These are phyloP conservation scores for Magallana ariakensis DNA, from an alignment of 1,140 invertebrate species.

Conservation along the genomic window DNA sequence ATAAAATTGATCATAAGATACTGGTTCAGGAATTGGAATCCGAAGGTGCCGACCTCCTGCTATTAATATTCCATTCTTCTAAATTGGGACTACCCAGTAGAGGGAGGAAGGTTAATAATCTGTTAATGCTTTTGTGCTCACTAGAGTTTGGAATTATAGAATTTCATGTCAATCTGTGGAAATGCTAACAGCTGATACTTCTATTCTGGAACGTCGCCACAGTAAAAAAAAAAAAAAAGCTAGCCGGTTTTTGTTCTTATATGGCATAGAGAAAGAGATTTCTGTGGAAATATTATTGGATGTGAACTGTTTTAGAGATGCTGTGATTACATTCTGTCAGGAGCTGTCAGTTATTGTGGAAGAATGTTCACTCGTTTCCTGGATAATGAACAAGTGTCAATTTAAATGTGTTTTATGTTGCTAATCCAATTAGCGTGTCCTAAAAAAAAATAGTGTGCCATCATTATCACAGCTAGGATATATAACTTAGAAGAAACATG, in stretches of 20 bases:
- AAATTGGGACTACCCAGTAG: neutral
- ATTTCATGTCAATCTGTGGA: constrained; percentile 14
- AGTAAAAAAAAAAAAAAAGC: neutral
- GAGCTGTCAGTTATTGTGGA: constrained; percentile 12
- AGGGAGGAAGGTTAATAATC: neutral
- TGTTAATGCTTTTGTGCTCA: constrained; percentile 21
- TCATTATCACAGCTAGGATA: too few relatives aligned
- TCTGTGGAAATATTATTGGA: neutral
- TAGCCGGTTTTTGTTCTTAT: neutral
- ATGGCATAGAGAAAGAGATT: neutral
- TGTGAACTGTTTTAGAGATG: neutral
- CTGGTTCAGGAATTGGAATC: neutral
- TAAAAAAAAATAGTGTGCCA: neutral
- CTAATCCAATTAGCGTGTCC: neutral
- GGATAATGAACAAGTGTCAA: neutral
- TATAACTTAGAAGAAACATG: neutral
- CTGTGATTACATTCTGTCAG: neutral
- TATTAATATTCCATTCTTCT: neutral
- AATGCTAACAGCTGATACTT: constrained; percentile 19
- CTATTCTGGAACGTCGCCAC: neutral
- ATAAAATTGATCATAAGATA: neutral
- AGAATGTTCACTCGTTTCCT: constrained; percentile 12
- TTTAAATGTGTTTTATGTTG: neutral
- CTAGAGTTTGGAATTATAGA: constrained; percentile 13
- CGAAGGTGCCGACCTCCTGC: neutral